Conservation (phyloP, 2,888 invertebrate species). For the Alloplasta piceator region DNA sequence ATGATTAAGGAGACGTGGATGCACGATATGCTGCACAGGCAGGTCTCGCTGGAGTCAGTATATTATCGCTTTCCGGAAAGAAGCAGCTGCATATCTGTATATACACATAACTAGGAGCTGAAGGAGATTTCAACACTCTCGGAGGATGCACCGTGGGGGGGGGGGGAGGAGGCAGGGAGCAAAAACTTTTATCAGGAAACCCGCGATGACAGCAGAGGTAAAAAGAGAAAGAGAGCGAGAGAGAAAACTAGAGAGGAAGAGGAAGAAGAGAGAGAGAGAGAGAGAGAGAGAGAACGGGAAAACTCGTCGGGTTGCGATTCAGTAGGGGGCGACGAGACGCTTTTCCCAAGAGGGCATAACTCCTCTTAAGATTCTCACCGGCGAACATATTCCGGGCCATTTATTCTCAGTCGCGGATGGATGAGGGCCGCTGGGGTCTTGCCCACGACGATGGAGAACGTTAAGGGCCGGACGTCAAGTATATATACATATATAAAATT, state of each 20-base stretch:
- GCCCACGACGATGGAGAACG: conserved; percentile 22
- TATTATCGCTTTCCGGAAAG: not conserved
- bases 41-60: too few species aligned
- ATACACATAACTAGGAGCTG: conserved; percentile 64
- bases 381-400: conserved; percentile 59
- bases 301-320: conserved; percentile 66
- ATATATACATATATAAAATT: conserved; percentile 7
- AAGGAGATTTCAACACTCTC: conserved; percentile 37
- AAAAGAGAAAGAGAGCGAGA: conserved; percentile 32
- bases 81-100: conserved; percentile 17
- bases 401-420: conserved; percentile 61
- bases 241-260: conserved; percentile 21
- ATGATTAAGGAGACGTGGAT: too few species aligned
- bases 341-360: conserved; percentile 61
- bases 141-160: conserved; percentile 14
- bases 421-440: conserved; percentile 48
- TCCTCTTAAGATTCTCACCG: conserved; percentile 62
- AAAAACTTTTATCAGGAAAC: conserved; percentile 50
- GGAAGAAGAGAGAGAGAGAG: conserved; percentile 36
- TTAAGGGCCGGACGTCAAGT: conserved; percentile 28
- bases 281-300: conserved; percentile 42
- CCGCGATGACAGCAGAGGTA: not conserved
- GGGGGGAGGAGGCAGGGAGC: not conserved
- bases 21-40: too few species aligned
- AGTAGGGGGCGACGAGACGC: conserved; percentile 47